Base-by-base conservation (phyloP, 2,888 invertebrate species). In the Lutraria lutraria region DNA sequence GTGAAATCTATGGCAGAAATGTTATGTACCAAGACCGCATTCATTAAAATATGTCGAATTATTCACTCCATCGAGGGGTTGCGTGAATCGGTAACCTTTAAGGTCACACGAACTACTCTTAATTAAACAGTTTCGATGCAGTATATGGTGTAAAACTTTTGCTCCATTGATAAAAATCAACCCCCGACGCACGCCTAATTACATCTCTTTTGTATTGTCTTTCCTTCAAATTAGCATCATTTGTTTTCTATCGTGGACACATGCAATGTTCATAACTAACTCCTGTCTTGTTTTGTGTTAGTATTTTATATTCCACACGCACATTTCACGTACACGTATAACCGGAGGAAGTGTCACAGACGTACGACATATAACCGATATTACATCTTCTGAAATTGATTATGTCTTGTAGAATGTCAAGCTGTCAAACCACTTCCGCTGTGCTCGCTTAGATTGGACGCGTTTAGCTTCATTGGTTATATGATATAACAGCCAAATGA, bases 301-400 rank as follows among this genome's bases (percentile, higher is more conserved):
- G 43, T 8, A n/a, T 43, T 76, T 15, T 34, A 31, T 34, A 34
- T 76, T 76, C 16, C 76, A 31, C 76, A 76, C 76, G 34, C 76
- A 34, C 76, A 31, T 12, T 34, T 34, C 13, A 34, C 16, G 31
- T 25, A 76, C 76, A 76, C 34, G 31, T 76, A 31, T 76, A 16
- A 31, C 25, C 16, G 31, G 6, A n/a, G 76, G 76, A 76, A 34
- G 76, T 76, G 76, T 31, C 76, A 76, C 13, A 31, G 76, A 31
- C 76, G 31, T 25, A 15, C 31, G 76, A 31, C 31, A 31, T 19
- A 34, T 16, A 6, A 16, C 34, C 34, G 76, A 76, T 31, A 76
- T 31, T 68, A 25, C 63, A 25, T 68, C 63, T 68, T 68, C 63
- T 25, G 63, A 68, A 68, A 68, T 68, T 68, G 63, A 25, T 68